Conservation (phyloP, 2,888 invertebrate genomes). For the Drosophila maculinotata region DNA sequence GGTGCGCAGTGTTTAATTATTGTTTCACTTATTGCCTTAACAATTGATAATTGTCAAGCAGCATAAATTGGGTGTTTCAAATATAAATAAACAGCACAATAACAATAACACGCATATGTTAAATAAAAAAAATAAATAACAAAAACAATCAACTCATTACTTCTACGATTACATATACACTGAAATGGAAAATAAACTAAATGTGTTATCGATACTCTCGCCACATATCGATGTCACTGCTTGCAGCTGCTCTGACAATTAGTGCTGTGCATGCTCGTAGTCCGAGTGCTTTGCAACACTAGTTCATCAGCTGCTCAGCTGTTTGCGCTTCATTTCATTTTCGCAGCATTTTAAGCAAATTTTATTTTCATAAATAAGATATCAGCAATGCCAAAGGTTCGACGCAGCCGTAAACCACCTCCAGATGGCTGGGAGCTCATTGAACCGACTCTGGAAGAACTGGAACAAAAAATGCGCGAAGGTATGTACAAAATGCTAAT, state of each 20-base stretch:
- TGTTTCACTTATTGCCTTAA: slow-evolving; percentile 11
- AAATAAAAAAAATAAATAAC: slow-evolving; percentile 40
- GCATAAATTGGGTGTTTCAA: slow-evolving; percentile 5
- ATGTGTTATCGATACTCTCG: slow-evolving; percentile 33
- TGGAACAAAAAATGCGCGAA: slow-evolving; percentile 99
- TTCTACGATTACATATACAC: slow-evolving; percentile 58
- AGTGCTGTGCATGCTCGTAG: not conserved
- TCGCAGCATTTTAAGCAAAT: slow-evolving; percentile 4
- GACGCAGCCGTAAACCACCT: slow-evolving; percentile 95
- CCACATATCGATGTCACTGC: slow-evolving; percentile 18
- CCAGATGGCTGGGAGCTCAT: slow-evolving; percentile 99
- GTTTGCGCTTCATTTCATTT: slow-evolving; percentile 28
- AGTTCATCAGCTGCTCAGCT: slow-evolving; percentile 34
- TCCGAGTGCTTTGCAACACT: slow-evolving; percentile 26
- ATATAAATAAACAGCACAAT: slow-evolving; percentile 31
- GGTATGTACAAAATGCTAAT: too few relatives aligned
- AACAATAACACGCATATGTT: slow-evolving; percentile 40
- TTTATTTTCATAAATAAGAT: slow-evolving; percentile 13
- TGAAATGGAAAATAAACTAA: slow-evolving; percentile 44
- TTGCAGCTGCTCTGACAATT: slow-evolving; percentile 5
- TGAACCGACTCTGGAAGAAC: slow-evolving; percentile 98
- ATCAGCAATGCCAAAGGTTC: slow-evolving; percentile 97
- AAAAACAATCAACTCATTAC: slow-evolving; percentile 60
- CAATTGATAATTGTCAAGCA: slow-evolving; percentile 21
- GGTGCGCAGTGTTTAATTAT: slow-evolving; percentile 20